Evolutionary conservation across 2,888 invertebrate genomes (phyloP).

Genomic region (Napeogenes sylphis): DNA sequence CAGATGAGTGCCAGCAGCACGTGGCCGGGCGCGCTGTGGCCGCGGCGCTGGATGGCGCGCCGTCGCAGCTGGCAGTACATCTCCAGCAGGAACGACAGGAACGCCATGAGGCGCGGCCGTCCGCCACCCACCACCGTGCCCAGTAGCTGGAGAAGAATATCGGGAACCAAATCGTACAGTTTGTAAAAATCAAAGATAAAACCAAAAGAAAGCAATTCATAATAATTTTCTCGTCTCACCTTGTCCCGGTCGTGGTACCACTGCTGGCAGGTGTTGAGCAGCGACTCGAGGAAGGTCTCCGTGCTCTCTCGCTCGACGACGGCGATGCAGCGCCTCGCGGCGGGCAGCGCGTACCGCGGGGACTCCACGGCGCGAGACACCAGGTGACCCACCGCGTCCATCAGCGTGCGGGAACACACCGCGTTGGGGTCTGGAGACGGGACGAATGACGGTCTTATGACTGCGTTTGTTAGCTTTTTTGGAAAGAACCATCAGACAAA

Average conservation of each 20-base stretch:
- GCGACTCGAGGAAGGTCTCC: conserved; percentile 92
- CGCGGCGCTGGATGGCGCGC: conserved; percentile 78
- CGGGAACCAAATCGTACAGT: not conserved
- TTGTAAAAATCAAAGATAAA: too few species aligned
- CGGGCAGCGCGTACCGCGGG: conserved; percentile 86
- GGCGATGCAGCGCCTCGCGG: conserved; percentile 89
- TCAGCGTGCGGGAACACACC: conserved; percentile 80
- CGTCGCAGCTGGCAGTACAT: conserved; percentile 93
- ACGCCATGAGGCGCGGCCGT: conserved; percentile 85
- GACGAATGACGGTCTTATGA: too few species aligned
- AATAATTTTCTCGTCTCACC: conserved; percentile 42
- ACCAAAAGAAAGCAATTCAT: not conserved
- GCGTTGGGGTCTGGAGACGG: conserved; percentile 83
- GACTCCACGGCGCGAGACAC: conserved; percentile 89
- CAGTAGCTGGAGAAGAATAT: conserved; percentile 55
- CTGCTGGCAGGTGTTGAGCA: conserved; percentile 93
- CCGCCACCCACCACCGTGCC: conserved; percentile 78
- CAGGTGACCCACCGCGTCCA: conserved; percentile 90
- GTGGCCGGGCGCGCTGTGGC: conserved; percentile 70
- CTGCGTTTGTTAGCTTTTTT: too few species aligned
- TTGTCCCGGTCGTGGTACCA: conserved; percentile 91
- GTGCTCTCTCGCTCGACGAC: conserved; percentile 92
- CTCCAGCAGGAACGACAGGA: conserved; percentile 93
- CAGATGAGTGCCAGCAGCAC: conserved; percentile 89
- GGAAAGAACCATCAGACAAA: too few species aligned